Conservation (phyloP, 2,797 vertebrate genomes). For the Corythornis leucogaster region DNA sequence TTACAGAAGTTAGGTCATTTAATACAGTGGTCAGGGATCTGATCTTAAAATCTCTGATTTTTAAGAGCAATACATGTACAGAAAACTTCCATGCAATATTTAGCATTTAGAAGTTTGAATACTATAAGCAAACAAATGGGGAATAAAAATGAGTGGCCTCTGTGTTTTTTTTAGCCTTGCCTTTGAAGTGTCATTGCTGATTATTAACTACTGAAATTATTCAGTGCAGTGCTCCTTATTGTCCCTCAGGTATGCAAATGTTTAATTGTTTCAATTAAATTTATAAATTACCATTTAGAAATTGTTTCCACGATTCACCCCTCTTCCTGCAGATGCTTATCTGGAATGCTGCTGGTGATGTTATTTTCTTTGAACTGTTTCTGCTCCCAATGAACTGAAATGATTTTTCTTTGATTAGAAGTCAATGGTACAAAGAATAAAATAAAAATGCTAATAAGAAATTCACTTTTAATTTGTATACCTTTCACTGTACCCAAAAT, state of each 20-base stretch:
- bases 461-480: background rate
- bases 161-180: background rate
- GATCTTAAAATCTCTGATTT: no score
- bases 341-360: background rate
- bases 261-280: background rate
- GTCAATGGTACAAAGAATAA: background rate
- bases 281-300: background rate
- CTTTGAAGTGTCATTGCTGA: background rate
- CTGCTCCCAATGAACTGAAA: background rate
- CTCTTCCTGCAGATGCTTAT: background rate
- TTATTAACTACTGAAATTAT: background rate
- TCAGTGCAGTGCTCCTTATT: background rate
- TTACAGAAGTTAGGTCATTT: background rate
- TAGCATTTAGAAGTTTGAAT: background rate
- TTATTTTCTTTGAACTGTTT: background rate
- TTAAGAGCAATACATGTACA: background rate
- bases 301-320: background rate
- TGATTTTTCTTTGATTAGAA: background rate
- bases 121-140: background rate
- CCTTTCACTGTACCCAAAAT: background rate
- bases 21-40: slow-evolving; percentile 10
- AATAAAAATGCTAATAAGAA: background rate
- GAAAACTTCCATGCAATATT: background rate
- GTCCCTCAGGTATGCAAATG: background rate
- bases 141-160: background rate